Conservation (phyloP, 2,113 vertebrate genomes). For the Rhegmatorhina hoffmannsi region DNA sequence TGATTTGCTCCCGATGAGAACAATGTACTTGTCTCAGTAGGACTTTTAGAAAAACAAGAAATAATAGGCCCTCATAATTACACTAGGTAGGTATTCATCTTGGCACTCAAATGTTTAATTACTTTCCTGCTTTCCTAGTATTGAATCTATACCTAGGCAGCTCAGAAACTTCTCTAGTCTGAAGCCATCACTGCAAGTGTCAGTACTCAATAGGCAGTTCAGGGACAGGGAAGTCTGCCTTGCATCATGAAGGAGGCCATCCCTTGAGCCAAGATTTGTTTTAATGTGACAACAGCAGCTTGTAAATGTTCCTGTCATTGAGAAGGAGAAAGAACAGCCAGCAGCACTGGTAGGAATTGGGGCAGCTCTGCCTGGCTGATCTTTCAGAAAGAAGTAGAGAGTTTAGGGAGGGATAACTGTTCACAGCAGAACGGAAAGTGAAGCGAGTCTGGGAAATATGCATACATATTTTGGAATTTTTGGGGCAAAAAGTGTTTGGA, state of each 20-base stretch:
- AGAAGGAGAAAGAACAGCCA: neutral
- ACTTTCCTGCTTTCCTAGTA: neutral
- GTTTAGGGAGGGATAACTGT: neutral
- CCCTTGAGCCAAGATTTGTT: neutral
- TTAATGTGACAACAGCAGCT: neutral
- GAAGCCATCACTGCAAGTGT: neutral
- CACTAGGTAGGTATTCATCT: neutral
- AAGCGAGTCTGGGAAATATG: neutral
- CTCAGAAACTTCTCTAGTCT: neutral
- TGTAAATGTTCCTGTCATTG: neutral
- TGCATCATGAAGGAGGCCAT: neutral
- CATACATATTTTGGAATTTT: neutral
- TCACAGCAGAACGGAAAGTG: neutral
- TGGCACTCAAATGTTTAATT: conserved; percentile 30
- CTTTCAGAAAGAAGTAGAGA: neutral
- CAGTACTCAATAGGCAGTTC: neutral
- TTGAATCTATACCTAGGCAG: neutral
- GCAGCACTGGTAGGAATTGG: neutral
- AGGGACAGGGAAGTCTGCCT: neutral
- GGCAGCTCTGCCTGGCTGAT: neutral
- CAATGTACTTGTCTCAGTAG: conserved; percentile 37
- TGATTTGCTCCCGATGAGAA: conserved; percentile 26
- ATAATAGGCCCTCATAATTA: conserved; percentile 21
- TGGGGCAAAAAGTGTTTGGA: neutral
- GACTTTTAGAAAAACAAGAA: conserved; percentile 35